Conservation (phyloP, 2,113 vertebrate genomes). For the Heloderma charlesbogerti region DNA sequence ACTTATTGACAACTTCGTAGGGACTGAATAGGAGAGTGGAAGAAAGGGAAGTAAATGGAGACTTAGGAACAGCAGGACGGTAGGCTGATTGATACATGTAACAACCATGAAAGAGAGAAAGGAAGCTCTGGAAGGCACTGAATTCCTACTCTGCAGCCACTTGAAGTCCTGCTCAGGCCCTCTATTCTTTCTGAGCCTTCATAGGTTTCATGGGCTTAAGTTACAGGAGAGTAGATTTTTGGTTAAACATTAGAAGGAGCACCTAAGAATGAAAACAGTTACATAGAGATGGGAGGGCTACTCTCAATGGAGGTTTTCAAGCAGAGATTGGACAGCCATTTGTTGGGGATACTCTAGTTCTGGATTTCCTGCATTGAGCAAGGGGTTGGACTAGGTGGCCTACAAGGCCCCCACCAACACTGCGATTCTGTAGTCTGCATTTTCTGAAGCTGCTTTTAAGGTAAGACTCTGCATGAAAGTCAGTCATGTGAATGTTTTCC, state of each 20-base stretch:
- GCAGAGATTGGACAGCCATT: too few relatives aligned
- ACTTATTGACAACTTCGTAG: background rate
- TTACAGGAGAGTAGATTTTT: background rate
- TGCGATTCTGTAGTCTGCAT: background rate
- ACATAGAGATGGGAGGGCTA: too few relatives aligned
- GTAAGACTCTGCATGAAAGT: background rate
- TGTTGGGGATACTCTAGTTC: background rate
- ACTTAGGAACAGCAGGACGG: background rate
- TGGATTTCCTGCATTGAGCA: background rate
- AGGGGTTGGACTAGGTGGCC: background rate
- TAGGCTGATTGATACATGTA: too few relatives aligned
- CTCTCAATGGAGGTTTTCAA: too few relatives aligned
- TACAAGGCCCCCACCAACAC: background rate
- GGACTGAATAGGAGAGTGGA: too few relatives aligned
- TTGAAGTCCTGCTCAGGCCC: background rate
- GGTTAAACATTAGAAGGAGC: background rate
- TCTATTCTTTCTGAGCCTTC: background rate
- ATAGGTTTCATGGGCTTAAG: background rate
- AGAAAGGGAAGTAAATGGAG: background rate
- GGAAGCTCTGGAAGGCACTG: background rate
- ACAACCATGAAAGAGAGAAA: too few relatives aligned
- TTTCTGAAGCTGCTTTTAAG: background rate
- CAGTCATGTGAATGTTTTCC: background rate
- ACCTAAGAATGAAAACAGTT: too few relatives aligned
- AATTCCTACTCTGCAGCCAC: background rate